Evolutionary conservation across 2,888 invertebrate genomes (phyloP).

Genomic region (Drosophila multiciliata): DNA sequence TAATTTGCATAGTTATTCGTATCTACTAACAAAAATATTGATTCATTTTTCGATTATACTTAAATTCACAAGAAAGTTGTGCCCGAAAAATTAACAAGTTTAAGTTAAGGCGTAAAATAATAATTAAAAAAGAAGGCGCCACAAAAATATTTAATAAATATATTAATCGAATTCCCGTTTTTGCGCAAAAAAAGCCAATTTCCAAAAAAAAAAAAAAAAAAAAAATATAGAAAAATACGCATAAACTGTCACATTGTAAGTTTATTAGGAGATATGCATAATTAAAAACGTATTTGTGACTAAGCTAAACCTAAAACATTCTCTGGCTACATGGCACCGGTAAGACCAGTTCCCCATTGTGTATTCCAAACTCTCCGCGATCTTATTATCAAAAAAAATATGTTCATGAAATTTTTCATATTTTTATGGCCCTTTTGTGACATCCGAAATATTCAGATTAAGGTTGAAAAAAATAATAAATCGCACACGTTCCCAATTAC

Average conservation of each 20-base stretch:
- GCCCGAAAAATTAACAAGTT: constrained; percentile 64
- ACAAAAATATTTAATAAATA: constrained; percentile 35
- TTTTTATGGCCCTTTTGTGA: constrained; percentile 21
- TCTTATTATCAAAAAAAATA: constrained; percentile 9
- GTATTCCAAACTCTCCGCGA: constrained; percentile 12
- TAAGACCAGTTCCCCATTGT: constrained; percentile 55
- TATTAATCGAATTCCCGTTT: constrained; percentile 59
- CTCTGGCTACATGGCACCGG: constrained; percentile 46
- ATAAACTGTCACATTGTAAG: constrained; percentile 38
- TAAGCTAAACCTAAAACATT: constrained; percentile 25
- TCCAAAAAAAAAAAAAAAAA: constrained; percentile 11
- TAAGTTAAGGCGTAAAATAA: constrained; percentile 66
- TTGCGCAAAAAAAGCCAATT: constrained; percentile 43
- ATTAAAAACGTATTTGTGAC: constrained; percentile 67
- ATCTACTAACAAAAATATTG: constrained; percentile 47
- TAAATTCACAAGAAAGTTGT: constrained; percentile 61
- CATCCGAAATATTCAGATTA: not conserved
- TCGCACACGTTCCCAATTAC: constrained; percentile 7
- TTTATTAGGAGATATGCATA: constrained; percentile 58
- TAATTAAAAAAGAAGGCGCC: constrained; percentile 66
- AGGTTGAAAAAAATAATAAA: not conserved
- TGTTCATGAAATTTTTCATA: constrained; percentile 36
- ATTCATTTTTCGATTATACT: constrained; percentile 65
- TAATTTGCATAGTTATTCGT: constrained; percentile 63
- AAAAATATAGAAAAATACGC: constrained; percentile 21